Percentiles rank a stretch among this genome's conserved stretches.
phyloP scores from a whole-genome alignment of 2,888 invertebrate genomes.

The Calephelis perditalis region DNA sequence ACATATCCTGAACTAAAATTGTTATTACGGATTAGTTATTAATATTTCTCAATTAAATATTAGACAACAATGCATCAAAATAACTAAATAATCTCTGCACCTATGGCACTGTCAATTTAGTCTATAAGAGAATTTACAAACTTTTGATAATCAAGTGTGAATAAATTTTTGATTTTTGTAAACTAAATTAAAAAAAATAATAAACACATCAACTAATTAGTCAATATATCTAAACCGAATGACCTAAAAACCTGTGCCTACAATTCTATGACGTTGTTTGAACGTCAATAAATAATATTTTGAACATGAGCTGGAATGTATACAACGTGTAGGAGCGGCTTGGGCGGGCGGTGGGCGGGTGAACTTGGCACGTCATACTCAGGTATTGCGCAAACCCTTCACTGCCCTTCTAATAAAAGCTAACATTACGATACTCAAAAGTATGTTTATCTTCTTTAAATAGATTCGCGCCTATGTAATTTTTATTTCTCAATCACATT shows the following conservation, averaged over 20 bases:
- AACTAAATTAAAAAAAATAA: too few relatives aligned
- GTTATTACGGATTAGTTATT: background rate
- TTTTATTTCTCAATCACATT: background rate
- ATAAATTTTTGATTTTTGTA: too few relatives aligned
- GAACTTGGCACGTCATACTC: constrained; percentile 53
- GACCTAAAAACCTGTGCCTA: background rate
- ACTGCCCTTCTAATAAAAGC: constrained; percentile 47
- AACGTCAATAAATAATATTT: constrained; percentile 8
- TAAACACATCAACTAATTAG: too few relatives aligned
- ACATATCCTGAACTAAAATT: background rate
- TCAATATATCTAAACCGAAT: too few relatives aligned
- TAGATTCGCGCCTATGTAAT: background rate
- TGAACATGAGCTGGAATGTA: constrained; percentile 11
- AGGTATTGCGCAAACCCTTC: constrained; percentile 47
- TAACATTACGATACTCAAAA: constrained; percentile 6
- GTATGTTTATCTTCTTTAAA: constrained; percentile 24
- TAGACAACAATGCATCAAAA: too few relatives aligned
- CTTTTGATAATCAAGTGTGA: too few relatives aligned
- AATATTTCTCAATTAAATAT: background rate
- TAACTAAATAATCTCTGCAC: too few relatives aligned
- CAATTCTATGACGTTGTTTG: background rate
- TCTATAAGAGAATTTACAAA: too few relatives aligned
- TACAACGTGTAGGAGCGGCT: constrained; percentile 48
- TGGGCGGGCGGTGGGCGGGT: constrained; percentile 56
- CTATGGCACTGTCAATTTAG: too few relatives aligned